phyloP scores from a whole-genome alignment of 2,888 invertebrate genomes.

The Hemaris fuciformis region DNA sequence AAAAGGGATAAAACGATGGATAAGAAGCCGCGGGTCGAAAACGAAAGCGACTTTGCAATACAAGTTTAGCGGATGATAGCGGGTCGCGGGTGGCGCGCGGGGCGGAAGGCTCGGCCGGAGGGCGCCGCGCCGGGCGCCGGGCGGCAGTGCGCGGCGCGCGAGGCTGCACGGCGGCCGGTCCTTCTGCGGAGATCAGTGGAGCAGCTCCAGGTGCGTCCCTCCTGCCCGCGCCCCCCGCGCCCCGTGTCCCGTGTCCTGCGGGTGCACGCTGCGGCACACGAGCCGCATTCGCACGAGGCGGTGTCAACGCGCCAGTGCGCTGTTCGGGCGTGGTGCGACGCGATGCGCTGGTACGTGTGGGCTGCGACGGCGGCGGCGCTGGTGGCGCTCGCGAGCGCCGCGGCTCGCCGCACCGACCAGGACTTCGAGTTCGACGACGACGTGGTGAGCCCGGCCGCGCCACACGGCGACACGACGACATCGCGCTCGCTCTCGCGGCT shows the following conservation, averaged over 20 bases:
- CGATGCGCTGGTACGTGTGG: conserved; percentile 40
- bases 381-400: conserved; percentile 42
- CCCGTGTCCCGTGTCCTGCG: too few relatives aligned
- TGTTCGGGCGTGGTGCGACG: conserved; percentile 16
- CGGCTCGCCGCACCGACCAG: conserved; percentile 51
- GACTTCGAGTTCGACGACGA: conserved; percentile 77
- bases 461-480: neutral
- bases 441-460: conserved; percentile 44
- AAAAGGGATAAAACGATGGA: neutral
- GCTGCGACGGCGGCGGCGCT: conserved; percentile 42
- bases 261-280: conserved; percentile 21
- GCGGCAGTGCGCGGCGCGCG: conserved; percentile 17
- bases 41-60: conserved; percentile 7
- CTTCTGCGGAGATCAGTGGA: neutral
- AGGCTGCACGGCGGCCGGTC: conserved; percentile 12
- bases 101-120: neutral
- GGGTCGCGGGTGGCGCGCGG: neutral
- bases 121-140: neutral
- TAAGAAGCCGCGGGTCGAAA: neutral
- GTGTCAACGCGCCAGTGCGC: too few relatives aligned
- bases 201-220: neutral
- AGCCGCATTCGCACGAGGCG: too few relatives aligned
- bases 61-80: neutral
- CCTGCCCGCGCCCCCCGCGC: neutral
- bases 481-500: neutral